Conservation (phyloP, 35 echinoderm and acorn worm genomes). For the Lytechinus variegatus region DNA sequence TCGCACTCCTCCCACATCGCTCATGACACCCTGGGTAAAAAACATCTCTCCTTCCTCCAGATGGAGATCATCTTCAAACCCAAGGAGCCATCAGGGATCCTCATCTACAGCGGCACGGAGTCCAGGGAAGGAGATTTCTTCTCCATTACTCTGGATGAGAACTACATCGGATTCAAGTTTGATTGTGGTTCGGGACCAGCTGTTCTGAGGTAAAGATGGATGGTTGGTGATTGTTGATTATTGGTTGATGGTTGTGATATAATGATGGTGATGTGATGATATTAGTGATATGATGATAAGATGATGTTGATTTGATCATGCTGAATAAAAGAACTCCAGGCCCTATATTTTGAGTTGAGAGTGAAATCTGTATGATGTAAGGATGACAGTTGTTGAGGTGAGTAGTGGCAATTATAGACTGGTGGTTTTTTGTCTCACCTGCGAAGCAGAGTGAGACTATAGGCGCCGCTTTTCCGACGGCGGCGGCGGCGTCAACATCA, state of each 20-base stretch:
- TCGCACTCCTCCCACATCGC: conserved; percentile 80
- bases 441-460: too few relatives aligned
- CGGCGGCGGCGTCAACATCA: too few relatives aligned
- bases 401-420: too few relatives aligned
- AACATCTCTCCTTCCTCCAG: conserved; percentile 92
- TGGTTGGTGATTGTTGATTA: neutral
- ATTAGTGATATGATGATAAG: neutral
- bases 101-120: conserved; percentile 84
- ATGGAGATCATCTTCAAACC: conserved; percentile 88
- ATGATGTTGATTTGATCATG: neutral
- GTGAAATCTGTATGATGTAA: too few relatives aligned
- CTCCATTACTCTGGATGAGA: conserved; percentile 68
- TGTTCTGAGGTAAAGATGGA: conserved; percentile 73
- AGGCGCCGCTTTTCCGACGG: too few relatives aligned
- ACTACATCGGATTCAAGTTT: conserved; percentile 91
- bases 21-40: conserved; percentile 76
- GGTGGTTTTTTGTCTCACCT: too few relatives aligned
- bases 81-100: conserved; percentile 65
- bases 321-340: too few relatives aligned
- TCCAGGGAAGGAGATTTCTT: conserved; percentile 91
- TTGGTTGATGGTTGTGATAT: neutral
- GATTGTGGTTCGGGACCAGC: conserved; percentile 95
- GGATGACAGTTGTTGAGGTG: too few relatives aligned
- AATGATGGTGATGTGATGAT: neutral
- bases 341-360: too few relatives aligned